These are phyloP conservation scores for Cephus sareptanus DNA, from an alignment of 2,888 invertebrate genomes.

Conservation along the genomic window DNA sequence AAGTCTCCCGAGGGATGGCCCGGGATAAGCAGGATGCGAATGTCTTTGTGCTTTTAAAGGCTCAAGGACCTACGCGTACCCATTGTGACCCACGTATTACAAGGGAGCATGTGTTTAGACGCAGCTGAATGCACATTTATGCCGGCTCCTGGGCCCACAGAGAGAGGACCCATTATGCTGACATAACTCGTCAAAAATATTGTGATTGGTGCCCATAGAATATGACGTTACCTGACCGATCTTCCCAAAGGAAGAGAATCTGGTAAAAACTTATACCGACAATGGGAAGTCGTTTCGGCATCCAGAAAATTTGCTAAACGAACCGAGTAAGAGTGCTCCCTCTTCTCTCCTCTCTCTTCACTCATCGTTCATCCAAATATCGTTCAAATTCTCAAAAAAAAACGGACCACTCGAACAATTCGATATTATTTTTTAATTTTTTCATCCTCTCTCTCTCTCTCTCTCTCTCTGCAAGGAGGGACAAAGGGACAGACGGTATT, in stretches of 20 bases:
- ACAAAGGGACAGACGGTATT: too few relatives aligned
- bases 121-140: slow-evolving; percentile 56
- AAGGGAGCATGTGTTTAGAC: slow-evolving; percentile 51
- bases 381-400: too few relatives aligned
- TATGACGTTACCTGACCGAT: slow-evolving; percentile 57
- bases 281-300: too few relatives aligned
- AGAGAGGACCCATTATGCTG: slow-evolving; percentile 56
- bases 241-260: not conserved
- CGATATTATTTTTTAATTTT: too few relatives aligned
- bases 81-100: slow-evolving; percentile 38
- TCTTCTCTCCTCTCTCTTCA: too few relatives aligned
- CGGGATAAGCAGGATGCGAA: slow-evolving; percentile 56
- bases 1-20: slow-evolving; percentile 59
- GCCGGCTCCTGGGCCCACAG: slow-evolving; percentile 30
- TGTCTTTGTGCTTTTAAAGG: slow-evolving; percentile 61
- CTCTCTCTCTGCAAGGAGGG: too few relatives aligned
- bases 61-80: slow-evolving; percentile 46
- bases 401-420: too few relatives aligned
- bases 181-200: slow-evolving; percentile 66
- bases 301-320: too few relatives aligned
- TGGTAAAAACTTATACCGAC: too few relatives aligned
- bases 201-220: slow-evolving; percentile 61
- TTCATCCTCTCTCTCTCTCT: too few relatives aligned
- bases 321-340: too few relatives aligned
- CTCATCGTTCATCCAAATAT: too few relatives aligned